A percentile compares a stretch with the other conserved stretches of the same genome.
These are phyloP conservation scores for Zoanthus gigantus DNA, from an alignment of 92 coral and sea anemone species.

Conservation along the genomic window DNA sequence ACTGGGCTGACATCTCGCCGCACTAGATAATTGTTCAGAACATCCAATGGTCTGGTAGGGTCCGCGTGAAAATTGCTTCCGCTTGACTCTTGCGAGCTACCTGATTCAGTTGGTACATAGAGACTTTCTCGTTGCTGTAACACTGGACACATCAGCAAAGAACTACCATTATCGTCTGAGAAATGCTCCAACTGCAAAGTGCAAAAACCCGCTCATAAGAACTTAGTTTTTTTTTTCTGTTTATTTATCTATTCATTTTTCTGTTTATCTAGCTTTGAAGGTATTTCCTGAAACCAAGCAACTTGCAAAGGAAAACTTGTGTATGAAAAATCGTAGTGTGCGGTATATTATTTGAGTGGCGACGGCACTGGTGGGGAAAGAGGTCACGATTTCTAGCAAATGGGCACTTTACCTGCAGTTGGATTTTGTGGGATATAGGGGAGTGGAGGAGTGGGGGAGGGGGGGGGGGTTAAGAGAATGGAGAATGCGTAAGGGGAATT, in stretches of 20 bases:
- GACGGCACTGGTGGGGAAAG: not conserved
- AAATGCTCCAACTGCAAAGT: slow-evolving; percentile 8
- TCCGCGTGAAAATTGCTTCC: slow-evolving; percentile 11
- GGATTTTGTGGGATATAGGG: not conserved
- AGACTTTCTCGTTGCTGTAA: slow-evolving; percentile 9
- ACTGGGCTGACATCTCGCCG: slow-evolving; percentile 72
- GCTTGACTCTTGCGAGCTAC: slow-evolving; percentile 14
- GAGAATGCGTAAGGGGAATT: slow-evolving; percentile 3
- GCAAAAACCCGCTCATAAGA: not conserved
- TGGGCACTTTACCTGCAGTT: not conserved
- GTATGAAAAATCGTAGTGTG: slow-evolving; percentile 1
- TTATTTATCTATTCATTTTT: slow-evolving; percentile 3
- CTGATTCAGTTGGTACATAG: slow-evolving; percentile 23
- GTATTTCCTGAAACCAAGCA: not conserved
- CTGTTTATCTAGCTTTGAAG: slow-evolving; percentile 10
- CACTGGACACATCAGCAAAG: slow-evolving; percentile 12
- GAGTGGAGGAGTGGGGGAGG: not conserved
- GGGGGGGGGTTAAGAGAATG: slow-evolving; percentile 4
- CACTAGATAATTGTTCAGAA: slow-evolving; percentile 57
- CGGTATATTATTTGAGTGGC: not conserved
- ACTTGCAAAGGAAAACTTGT: slow-evolving; percentile 8
- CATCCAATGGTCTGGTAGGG: slow-evolving; percentile 55
- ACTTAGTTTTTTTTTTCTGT: not conserved
- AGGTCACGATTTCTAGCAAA: slow-evolving; percentile 6
- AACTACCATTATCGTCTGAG: slow-evolving; percentile 2